Evolutionary conservation across 2,888 invertebrate species (phyloP).

Genomic region (Dermolepida albohirtum): DNA sequence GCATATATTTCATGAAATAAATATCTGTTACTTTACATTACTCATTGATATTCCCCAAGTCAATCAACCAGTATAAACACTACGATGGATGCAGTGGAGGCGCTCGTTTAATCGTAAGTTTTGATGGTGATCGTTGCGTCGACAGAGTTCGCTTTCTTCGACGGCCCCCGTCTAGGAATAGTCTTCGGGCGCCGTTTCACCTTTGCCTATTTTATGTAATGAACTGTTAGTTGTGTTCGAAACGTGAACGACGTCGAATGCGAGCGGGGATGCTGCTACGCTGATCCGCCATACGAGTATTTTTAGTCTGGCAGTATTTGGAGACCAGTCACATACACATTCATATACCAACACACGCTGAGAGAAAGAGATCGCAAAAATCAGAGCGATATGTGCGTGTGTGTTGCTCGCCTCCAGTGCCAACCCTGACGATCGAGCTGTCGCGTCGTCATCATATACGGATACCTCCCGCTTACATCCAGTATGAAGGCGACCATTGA

Average conservation of each 20-base stretch:
- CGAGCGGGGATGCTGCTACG: slow-evolving; percentile 52
- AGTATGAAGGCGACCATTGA: too few relatives aligned
- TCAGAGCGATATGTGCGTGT: slow-evolving; percentile 36
- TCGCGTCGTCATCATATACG: slow-evolving; percentile 48
- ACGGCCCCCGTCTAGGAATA: slow-evolving; percentile 5
- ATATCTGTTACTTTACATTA: too few relatives aligned
- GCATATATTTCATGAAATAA: too few relatives aligned
- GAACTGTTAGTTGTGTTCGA: background rate
- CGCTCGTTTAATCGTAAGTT: too few relatives aligned
- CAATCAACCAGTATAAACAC: too few relatives aligned
- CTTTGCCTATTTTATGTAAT: slow-evolving; percentile 14
- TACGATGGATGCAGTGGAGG: too few relatives aligned
- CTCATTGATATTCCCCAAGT: too few relatives aligned
- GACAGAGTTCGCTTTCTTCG: too few relatives aligned
- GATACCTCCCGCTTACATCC: background rate
- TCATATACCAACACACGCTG: too few relatives aligned
- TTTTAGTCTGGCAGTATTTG: slow-evolving; percentile 78
- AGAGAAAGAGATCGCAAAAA: slow-evolving; percentile 47
- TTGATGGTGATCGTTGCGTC: too few relatives aligned
- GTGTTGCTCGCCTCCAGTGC: slow-evolving; percentile 52
- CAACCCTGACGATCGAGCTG: slow-evolving; percentile 55
- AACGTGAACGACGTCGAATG: slow-evolving; percentile 23
- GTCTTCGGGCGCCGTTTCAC: slow-evolving; percentile 7
- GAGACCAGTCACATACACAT: slow-evolving; percentile 68
- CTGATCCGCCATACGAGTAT: slow-evolving; percentile 63